Evolutionary conservation across 2,888 invertebrate species (phyloP).

Genomic region (Scotopteryx bipunctaria): DNA sequence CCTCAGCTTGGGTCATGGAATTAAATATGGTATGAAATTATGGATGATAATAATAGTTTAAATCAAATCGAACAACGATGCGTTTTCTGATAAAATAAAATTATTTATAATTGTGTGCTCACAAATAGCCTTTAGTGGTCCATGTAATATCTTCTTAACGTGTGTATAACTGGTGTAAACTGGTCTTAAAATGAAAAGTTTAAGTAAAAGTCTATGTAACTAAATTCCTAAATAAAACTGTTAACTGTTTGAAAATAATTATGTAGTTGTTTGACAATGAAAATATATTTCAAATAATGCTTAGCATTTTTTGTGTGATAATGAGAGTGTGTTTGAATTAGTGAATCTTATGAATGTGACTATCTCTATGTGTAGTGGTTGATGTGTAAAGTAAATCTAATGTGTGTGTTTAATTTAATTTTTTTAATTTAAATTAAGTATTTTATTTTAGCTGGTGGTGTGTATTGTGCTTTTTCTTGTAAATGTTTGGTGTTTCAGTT

Average conservation of each 20-base stretch:
- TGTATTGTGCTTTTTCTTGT: no score
- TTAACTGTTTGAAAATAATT: constrained; percentile 7
- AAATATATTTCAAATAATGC: constrained; percentile 56
- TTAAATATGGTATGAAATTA: neutral
- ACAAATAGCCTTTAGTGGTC: constrained; percentile 25
- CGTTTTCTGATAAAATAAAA: neutral
- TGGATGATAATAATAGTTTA: constrained; percentile 4
- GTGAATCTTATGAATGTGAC: neutral
- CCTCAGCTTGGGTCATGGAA: neutral
- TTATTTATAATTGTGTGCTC: constrained; percentile 13
- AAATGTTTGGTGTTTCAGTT: no score
- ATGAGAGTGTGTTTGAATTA: neutral
- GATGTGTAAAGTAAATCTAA: no score
- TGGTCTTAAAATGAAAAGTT: constrained; percentile 6
- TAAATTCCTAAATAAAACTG: constrained; percentile 8
- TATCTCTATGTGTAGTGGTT: neutral
- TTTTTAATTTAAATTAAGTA: no score
- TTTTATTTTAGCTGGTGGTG: no score
- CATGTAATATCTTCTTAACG: constrained; percentile 5
- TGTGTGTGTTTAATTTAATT: neutral
- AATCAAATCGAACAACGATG: constrained; percentile 18
- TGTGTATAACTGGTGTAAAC: neutral
- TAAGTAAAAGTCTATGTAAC: constrained; percentile 26
- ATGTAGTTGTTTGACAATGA: constrained; percentile 58
- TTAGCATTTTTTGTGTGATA: constrained; percentile 7